Evolutionary conservation across 2,888 invertebrate genomes (phyloP), one percentile per base, ranked within the genome.

Genomic region (Serripes groenlandicus): DNA sequence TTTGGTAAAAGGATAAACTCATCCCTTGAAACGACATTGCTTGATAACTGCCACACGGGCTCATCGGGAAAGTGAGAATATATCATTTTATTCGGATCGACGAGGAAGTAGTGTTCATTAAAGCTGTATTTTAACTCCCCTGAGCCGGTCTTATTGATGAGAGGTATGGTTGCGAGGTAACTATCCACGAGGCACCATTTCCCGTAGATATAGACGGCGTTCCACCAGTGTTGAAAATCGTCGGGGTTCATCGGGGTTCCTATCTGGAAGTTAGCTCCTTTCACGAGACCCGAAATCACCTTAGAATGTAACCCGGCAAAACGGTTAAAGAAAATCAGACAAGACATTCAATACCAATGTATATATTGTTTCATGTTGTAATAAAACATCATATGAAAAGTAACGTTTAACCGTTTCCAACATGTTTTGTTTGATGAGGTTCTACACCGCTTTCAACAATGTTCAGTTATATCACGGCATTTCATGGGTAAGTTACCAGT

Each of bases 61-160:
- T 90, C 90, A 30, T 90, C 88, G 5, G 90, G 90, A 52, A 88
- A 88, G 56, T 90, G 90, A 1, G 90, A 87, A 68, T 88, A 90
- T 11, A 90, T 88, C 30, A 90, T 86, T 58, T 87, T 86, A 28
- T 85, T 83, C 21, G 90, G 90, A 75, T 87, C 83, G 21, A 87
- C 86, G 21, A 90, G 81, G 62, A 90, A 90, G 69, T 86, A 90
- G 73, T 88, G 88, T 64, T 87, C 84, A 69, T 90, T 88, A 34
- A 90, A 83, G 54, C 88, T 86, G 71, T 88, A 88, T 34, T 87
- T 85, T 7, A 90, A 78, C 32, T 88, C 85, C 2, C 86, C 84
- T 9, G 81, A 78, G 11, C 83, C 81, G 18, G 86, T 86, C 68
- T 83, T 83, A 64, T 75, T 85, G 52, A 81, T 81, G 49, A 88